A percentile compares a stretch with the other conserved stretches of the same genome.
These are phyloP conservation scores for Phymatocera aterrima DNA, from an alignment of 2,888 invertebrate genomes.

Conservation along the genomic window DNA sequence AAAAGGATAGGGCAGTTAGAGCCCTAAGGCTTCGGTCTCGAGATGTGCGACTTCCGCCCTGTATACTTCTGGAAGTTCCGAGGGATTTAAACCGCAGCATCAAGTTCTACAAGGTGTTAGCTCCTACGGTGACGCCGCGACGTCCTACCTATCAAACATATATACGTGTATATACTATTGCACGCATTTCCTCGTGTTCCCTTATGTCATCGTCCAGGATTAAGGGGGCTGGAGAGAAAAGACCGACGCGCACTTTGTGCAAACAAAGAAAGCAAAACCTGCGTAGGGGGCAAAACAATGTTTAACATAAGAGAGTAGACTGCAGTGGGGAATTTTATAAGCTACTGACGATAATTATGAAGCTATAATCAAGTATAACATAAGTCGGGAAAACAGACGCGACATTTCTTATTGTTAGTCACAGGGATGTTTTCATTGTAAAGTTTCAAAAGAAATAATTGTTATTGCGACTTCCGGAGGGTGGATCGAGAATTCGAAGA, in stretches of 20 bases:
- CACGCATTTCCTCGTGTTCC: no score
- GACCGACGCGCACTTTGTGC: no score
- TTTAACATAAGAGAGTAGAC: neutral
- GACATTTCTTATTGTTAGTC: neutral
- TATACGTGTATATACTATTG: no score
- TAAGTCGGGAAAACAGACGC: constrained; percentile 2
- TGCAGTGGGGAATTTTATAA: neutral
- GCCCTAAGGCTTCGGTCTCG: constrained; percentile 42
- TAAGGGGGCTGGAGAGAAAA: no score
- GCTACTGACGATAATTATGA: constrained; percentile 9
- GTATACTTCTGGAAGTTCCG: neutral
- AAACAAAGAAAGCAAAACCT: no score
- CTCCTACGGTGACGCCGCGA: no score
- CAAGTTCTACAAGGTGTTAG: neutral
- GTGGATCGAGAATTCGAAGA: no score
- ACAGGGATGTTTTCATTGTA: no score
- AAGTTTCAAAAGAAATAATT: no score
- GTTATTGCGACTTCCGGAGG: no score
- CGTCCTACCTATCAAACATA: no score
- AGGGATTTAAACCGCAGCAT: constrained; percentile 18
- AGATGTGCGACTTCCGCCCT: constrained; percentile 42
- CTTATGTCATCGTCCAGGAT: no score
- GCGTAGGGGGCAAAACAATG: neutral
- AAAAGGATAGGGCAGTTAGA: neutral
- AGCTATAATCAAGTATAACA: neutral